Percentiles rank a stretch among this genome's conserved stretches.
These are phyloP conservation scores for Bradypodion ventrale DNA, from an alignment of 2,797 vertebrate species.

Conservation along the genomic window DNA sequence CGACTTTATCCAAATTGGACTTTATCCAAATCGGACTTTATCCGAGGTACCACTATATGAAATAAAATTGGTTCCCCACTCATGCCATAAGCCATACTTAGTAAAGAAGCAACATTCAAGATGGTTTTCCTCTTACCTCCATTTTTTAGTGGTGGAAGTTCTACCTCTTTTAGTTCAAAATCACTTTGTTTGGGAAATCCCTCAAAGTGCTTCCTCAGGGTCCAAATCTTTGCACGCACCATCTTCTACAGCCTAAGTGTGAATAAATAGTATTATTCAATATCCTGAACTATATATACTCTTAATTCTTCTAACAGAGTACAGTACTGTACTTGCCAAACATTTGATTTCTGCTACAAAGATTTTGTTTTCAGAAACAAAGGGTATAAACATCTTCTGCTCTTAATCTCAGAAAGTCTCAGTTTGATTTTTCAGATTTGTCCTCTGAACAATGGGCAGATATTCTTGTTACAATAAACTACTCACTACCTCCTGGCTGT, in stretches of 20 bases:
- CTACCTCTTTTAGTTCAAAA: constrained; percentile 83
- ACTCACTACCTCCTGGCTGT: neutral
- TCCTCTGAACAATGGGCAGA: neutral
- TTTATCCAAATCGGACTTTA: no score
- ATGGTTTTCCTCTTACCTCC: constrained; percentile 76
- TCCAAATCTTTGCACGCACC: constrained; percentile 84
- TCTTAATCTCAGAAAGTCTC: neutral
- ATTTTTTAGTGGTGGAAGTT: constrained; percentile 83
- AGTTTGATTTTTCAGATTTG: neutral
- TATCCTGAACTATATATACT: neutral
- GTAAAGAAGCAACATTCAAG: neutral
- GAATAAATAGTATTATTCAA: neutral
- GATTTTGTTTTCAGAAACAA: neutral
- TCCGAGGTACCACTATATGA: no score
- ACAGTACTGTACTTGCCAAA: no score
- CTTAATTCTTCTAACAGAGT: neutral
- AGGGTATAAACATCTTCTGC: neutral
- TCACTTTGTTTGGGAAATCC: constrained; percentile 81
- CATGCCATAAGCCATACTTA: no score
- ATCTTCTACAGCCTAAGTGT: constrained; percentile 68
- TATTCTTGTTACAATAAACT: neutral
- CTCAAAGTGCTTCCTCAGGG: constrained; percentile 85
- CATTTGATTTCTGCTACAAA: neutral
- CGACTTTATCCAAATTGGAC: no score
- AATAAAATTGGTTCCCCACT: no score